phyloP scores from a whole-genome alignment of 1,140 invertebrate genomes.

The Vanessa atalanta region DNA sequence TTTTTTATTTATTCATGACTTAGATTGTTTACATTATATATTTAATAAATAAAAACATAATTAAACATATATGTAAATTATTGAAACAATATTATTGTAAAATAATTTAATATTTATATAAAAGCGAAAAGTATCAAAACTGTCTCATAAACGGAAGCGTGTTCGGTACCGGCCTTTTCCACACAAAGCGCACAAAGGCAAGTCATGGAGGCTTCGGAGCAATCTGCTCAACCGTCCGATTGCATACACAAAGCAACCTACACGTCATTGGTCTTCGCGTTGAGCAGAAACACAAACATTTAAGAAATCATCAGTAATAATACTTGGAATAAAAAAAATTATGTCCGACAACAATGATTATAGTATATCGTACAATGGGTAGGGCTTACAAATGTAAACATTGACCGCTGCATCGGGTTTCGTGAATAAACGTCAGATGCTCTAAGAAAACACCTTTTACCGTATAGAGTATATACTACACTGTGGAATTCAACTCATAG shows the following conservation, averaged over 20 bases:
- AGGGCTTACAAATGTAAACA: conserved; percentile 61
- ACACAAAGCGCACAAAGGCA: conserved; percentile 26
- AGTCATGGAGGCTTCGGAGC: conserved; percentile 45
- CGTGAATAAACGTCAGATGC: conserved; percentile 36
- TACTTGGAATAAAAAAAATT: conserved; percentile 54
- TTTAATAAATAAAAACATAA: too few species aligned
- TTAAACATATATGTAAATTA: too few species aligned
- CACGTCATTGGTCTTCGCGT: conserved; percentile 65
- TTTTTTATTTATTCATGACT: too few species aligned
- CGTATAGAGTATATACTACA: background rate
- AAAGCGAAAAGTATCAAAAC: background rate
- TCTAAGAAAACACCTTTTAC: conserved; percentile 37
- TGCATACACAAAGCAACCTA: conserved; percentile 58
- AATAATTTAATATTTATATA: too few species aligned
- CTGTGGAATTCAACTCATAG: background rate
- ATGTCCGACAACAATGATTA: conserved; percentile 56
- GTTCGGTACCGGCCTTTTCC: background rate
- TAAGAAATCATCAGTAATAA: conserved; percentile 70
- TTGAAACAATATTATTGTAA: too few species aligned
- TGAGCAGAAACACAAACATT: conserved; percentile 76
- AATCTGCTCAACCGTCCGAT: conserved; percentile 52
- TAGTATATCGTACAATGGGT: conserved; percentile 56
- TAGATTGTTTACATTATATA: too few species aligned
- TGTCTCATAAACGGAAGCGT: too few species aligned
- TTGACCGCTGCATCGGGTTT: conserved; percentile 45